Conservation (phyloP, 2,888 invertebrate genomes). For the Scaptomyza cyrtandrae region DNA sequence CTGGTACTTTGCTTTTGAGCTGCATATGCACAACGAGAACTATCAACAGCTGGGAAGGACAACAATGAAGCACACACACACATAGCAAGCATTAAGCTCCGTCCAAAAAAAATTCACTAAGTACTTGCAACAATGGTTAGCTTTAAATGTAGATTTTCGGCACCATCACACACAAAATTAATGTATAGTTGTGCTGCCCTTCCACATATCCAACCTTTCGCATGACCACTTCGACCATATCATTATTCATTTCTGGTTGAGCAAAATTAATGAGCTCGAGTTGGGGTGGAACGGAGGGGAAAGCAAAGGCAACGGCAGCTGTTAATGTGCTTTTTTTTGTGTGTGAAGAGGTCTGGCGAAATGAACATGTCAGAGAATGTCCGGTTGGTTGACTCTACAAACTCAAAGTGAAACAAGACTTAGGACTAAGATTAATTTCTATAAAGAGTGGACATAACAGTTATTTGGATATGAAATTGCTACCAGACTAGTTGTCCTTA, state of each 20-base stretch:
- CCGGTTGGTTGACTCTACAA: constrained; percentile 25
- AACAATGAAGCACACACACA: neutral
- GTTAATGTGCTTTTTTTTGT: constrained; percentile 39
- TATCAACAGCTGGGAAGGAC: constrained; percentile 8
- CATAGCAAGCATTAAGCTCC: neutral
- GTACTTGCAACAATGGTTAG: constrained; percentile 14
- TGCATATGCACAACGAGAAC: constrained; percentile 13
- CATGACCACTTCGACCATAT: constrained; percentile 23
- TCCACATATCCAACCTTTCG: neutral
- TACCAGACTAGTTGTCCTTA: neutral
- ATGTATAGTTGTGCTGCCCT: neutral
- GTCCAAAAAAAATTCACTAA: constrained; percentile 12
- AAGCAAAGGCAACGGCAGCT: neutral
- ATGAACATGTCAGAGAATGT: constrained; percentile 36
- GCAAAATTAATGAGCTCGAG: constrained; percentile 57
- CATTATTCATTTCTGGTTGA: constrained; percentile 55
- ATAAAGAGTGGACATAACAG: constrained; percentile 1
- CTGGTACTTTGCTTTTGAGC: neutral
- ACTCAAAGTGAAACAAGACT: constrained; percentile 11
- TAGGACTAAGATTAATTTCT: constrained; percentile 25
- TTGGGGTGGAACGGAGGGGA: neutral
- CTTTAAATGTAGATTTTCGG: constrained; percentile 40
- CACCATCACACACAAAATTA: constrained; percentile 33
- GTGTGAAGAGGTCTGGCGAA: constrained; percentile 43
- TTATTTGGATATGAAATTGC: neutral